Conservation (phyloP, 1,140 invertebrate genomes). For the Artemia franciscana region DNA sequence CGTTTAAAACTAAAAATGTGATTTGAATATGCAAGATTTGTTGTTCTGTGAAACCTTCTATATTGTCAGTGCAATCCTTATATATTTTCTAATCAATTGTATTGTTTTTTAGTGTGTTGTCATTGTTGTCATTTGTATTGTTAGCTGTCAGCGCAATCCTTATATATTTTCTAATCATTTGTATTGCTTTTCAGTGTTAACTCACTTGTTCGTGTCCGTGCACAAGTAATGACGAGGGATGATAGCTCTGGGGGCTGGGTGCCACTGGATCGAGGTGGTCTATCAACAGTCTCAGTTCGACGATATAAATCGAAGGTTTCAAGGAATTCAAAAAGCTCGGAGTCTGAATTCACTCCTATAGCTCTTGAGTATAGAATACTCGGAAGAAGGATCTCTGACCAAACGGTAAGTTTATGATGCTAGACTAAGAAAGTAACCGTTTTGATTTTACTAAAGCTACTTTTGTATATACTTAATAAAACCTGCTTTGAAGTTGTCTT, state of each 20-base stretch:
- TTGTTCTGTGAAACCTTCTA: no score
- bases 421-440: background rate
- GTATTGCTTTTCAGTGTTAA: constrained; percentile 40
- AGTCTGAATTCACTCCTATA: constrained; percentile 23
- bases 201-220: constrained; percentile 81
- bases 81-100: no score
- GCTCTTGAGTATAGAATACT: constrained; percentile 70
- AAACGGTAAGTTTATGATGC: constrained; percentile 38
- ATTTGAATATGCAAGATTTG: no score
- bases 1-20: no score
- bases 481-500: no score
- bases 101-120: no score
- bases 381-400: constrained; percentile 71
- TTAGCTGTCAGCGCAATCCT: no score
- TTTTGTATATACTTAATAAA: no score
- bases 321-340: constrained; percentile 18
- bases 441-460: constrained; percentile 1
- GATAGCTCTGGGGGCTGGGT: constrained; percentile 89
- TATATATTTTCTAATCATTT: no score
- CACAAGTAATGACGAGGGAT: constrained; percentile 94
- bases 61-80: no score
- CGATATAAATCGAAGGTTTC: constrained; percentile 20
- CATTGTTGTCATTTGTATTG: no score
- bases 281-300: constrained; percentile 70
- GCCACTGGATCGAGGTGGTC: constrained; percentile 70